Base-by-base conservation (phyloP, 2,113 vertebrate genomes). In the Azemiops feae region DNA sequence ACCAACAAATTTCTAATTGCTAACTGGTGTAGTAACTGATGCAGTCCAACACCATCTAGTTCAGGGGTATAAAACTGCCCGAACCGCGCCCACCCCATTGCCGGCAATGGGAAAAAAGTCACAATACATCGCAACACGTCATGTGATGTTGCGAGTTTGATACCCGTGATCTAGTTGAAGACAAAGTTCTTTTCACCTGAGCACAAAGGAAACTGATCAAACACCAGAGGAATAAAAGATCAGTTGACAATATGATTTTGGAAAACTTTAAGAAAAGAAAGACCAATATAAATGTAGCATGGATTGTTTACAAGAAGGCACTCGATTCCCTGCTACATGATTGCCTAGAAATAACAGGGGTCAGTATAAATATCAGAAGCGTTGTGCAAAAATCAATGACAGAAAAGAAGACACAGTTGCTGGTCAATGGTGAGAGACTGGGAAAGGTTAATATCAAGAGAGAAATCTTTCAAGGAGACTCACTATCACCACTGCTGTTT, bases 111-210 rank as follows among this genome's bases (percentile, higher is more conserved):
- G 8, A 8, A 1, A 50, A 50, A 50, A 50, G 47, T 9, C 47
- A 1, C 1, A 1, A 50, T 50, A 50, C 0, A 0, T 50, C 8
- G 8, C 47, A 1, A 50, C 47, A 50, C 1, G 7, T 50, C 8
- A 50, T 1, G 47, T 50, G 47, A 50, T 1, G 47, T 50, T 9
- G 8, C 47, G 47, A 50, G 47, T 50, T 50, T 50, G 47, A 50
- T 8, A 50, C 8, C 47, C 7, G 47, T 50, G 47, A 50, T 50
- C 47, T 50, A 69, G 12, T n/a, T 69, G 30, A 69, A 69, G 30
- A 69, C 64, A 69, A 69, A 69, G 4, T 34, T 69, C 4, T 34
- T 69, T 69, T 14, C 30, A 69, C 64, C 64, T 34, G 27, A 64
- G 60, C 58, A 30, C 30, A 58, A 58, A 64, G 27, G 11, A 64